Conservation (phyloP, 2,888 invertebrate genomes). For the Mythimna pallens region DNA sequence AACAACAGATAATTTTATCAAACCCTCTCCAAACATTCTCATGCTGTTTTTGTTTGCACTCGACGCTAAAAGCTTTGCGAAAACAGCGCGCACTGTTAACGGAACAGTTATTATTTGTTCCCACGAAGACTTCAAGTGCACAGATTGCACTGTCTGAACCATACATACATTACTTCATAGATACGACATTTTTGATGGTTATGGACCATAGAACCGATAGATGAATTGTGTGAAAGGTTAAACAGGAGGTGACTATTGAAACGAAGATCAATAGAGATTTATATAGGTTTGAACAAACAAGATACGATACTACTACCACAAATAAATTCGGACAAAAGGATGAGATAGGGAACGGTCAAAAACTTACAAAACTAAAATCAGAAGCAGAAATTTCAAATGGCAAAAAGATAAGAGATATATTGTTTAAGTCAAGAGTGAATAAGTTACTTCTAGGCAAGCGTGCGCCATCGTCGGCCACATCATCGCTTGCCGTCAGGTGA, state of each 20-base stretch:
- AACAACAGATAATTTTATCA: constrained; percentile 9
- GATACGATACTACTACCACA: not conserved
- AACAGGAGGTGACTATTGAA: not conserved
- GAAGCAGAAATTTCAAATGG: not conserved
- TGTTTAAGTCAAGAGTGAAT: no score
- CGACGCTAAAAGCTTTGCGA: constrained; percentile 51
- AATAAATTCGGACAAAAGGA: not conserved
- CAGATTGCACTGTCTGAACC: constrained; percentile 28
- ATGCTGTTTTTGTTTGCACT: constrained; percentile 51
- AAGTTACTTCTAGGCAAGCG: no score
- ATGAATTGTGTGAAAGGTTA: not conserved
- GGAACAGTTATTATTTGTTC: constrained; percentile 66
- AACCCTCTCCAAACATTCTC: constrained; percentile 46
- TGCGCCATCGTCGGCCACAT: no score
- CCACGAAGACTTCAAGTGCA: constrained; percentile 63
- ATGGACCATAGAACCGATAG: no score
- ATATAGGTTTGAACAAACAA: not conserved
- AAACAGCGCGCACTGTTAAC: constrained; percentile 59
- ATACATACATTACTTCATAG: constrained; percentile 10
- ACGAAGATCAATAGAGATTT: not conserved
- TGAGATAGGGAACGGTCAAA: not conserved
- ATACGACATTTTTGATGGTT: not conserved
- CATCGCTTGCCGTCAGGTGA: no score
- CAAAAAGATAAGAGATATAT: no score
- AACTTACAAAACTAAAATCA: no score